Conservation (phyloP, 2,888 invertebrate genomes). For the Iselma pallidipennis region DNA sequence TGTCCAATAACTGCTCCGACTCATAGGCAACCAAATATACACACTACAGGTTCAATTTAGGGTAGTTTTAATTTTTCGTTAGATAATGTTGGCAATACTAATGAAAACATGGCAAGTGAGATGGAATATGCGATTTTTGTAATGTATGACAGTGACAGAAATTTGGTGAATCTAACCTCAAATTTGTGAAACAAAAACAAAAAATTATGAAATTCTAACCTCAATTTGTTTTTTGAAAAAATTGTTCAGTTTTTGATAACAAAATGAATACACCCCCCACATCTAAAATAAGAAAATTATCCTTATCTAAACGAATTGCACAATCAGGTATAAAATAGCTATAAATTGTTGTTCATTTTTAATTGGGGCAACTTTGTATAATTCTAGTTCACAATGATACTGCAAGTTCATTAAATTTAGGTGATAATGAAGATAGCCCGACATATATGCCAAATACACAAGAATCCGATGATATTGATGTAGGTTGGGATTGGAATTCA, state of each 20-base stretch:
- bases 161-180: neutral
- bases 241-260: neutral
- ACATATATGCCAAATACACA: constrained; percentile 50
- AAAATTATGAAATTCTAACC: neutral
- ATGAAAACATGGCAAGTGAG: neutral
- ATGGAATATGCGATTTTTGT: neutral
- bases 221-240: neutral
- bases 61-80: neutral
- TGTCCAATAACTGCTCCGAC: neutral
- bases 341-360: neutral
- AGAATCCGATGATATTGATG: constrained; percentile 53
- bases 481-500: constrained; percentile 60
- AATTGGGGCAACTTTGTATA: too few species aligned
- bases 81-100: neutral
- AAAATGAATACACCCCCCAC: neutral
- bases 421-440: constrained; percentile 29
- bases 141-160: neutral
- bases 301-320: neutral
- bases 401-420: neutral
- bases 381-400: neutral
- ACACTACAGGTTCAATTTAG: neutral
- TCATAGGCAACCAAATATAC: neutral
- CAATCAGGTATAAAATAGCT: neutral
- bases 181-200: neutral
- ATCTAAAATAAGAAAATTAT: neutral